Evolutionary conservation across 2,888 invertebrate genomes (phyloP), one percentile per base, ranked within the genome.

Genomic region (Nephrotoma flavescens): DNA sequence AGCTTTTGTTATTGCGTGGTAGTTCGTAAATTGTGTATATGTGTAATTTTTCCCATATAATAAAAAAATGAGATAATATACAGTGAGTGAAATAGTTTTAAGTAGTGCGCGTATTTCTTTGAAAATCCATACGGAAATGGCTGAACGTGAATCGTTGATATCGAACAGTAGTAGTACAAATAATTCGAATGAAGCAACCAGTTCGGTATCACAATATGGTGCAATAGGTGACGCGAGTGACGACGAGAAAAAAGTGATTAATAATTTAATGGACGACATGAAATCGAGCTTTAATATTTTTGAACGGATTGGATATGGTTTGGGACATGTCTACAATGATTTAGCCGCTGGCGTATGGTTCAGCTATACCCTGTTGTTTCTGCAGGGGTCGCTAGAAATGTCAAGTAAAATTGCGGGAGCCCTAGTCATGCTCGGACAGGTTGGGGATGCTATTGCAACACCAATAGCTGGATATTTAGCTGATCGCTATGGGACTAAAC

Each of bases 291-390:
- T 85, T 44, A 42, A 85, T 85, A 85, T 85, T 31, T 31, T 42
- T 11, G 85, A 85, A 85, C 93, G 93, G 89, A 88, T 93, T 19
- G 90, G 93, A 41, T 94, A 92, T 88, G 94, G 94, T 9, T 93
- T 97, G 42, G 98, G 98, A 0, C 98, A 98, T 91, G 94, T 98
- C 83, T 94, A 97, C 91, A 98, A 98, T 93, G 98, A 98, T 91
- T 93, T 98, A n/a, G 97, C 97, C 90, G 97, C 98, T 0, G 96
- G 97, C 7, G 96, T 98, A 95, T 98, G 98, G 98, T 98, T 98
- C 92, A 96, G 97, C 0, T 98, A 98, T 91, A 94, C 97, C 89
- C 93, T 98, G 90, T 94, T 98, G 87, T 98, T 95, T 92, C 95
- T 97, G 88, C 94, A 94, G 92, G 93, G 93, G 12, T 93, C 94